phyloP scores from a whole-genome alignment of 2,113 vertebrate genomes.

The Leptodactylus fuscus region DNA sequence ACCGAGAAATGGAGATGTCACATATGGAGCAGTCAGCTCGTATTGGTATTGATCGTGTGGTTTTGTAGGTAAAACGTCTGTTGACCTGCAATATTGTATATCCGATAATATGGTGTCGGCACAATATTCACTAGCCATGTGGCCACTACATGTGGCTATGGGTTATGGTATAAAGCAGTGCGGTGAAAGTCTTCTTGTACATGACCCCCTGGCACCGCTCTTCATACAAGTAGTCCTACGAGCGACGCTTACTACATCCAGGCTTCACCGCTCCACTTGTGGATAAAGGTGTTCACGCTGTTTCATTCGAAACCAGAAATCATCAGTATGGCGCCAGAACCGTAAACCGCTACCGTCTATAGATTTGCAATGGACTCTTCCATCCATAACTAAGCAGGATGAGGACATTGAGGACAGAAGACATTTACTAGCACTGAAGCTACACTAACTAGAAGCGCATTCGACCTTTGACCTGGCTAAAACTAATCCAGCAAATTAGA shows the following conservation, averaged over 20 bases:
- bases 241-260: neutral
- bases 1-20: too few relatives aligned
- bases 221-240: neutral
- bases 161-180: too few relatives aligned
- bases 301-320: neutral
- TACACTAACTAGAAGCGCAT: neutral
- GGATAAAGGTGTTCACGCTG: neutral
- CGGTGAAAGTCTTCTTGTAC: neutral
- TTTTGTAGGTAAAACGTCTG: too few relatives aligned
- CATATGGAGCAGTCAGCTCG: too few relatives aligned
- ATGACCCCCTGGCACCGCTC: neutral
- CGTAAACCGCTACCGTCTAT: neutral
- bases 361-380: neutral
- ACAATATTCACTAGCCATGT: too few relatives aligned
- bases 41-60: too few relatives aligned
- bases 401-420: neutral
- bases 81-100: too few relatives aligned
- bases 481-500: neutral
- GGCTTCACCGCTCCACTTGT: neutral
- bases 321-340: neutral
- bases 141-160: too few relatives aligned
- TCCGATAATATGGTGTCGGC: too few relatives aligned
- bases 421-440: neutral
- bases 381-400: conserved; percentile 12
- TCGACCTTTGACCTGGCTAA: neutral